Conservation (phyloP, 2,113 vertebrate species). For the Rhodinocichla rosea region DNA sequence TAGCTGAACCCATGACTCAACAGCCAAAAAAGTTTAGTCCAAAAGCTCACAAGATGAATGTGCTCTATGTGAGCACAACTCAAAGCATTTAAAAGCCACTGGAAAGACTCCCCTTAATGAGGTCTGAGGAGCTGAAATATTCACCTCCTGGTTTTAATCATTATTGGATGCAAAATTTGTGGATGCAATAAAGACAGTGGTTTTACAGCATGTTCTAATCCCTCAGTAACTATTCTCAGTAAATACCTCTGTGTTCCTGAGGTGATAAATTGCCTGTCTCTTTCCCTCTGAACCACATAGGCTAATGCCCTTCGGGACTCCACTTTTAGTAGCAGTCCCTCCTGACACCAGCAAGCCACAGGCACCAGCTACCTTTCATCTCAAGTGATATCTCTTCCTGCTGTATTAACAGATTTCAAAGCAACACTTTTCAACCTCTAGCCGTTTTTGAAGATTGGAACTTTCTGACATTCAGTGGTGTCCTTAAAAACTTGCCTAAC, state of each 20-base stretch:
- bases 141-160: slow-evolving; percentile 2
- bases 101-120: neutral
- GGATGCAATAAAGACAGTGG: neutral
- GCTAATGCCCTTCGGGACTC: neutral
- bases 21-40: slow-evolving; percentile 34
- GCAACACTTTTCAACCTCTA: neutral
- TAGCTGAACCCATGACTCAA: slow-evolving; percentile 17
- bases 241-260: neutral
- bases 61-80: neutral
- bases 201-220: neutral
- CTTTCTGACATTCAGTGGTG: neutral
- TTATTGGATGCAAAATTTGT: neutral
- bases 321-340: neutral
- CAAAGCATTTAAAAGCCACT: slow-evolving; percentile 12
- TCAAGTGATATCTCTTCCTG: neutral
- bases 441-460: neutral
- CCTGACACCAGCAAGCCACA: neutral
- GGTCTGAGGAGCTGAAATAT: neutral
- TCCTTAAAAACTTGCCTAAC: neutral
- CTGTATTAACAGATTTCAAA: neutral
- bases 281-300: neutral
- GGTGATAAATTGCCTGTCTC: neutral
- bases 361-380: neutral
- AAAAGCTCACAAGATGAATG: slow-evolving; percentile 4
- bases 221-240: neutral